Conservation (phyloP, 1,140 invertebrate species). For the Eurosta solidaginis region DNA sequence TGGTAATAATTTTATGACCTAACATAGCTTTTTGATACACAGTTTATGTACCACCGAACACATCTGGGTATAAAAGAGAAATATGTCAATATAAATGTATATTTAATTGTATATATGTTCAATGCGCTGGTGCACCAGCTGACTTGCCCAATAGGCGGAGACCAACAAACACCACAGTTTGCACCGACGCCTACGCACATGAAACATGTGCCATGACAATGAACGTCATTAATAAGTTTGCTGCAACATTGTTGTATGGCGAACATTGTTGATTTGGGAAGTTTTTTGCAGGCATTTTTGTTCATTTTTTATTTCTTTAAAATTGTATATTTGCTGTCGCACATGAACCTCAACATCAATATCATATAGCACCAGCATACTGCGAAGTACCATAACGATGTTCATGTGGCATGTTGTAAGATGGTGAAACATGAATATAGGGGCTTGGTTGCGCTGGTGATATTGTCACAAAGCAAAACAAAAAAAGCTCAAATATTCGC, state of each 20-base stretch:
- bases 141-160: not conserved
- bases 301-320: not conserved
- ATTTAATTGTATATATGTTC: not conserved
- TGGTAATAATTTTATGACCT: too few species aligned
- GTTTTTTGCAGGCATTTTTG: not conserved
- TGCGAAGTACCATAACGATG: not conserved
- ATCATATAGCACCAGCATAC: not conserved
- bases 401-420: not conserved
- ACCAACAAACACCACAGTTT: not conserved
- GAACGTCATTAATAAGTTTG: slow-evolving; percentile 29
- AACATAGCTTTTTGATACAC: too few species aligned
- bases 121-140: not conserved
- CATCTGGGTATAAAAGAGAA: too few species aligned
- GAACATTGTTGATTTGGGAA: not conserved
- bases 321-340: not conserved
- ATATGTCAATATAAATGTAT: too few species aligned
- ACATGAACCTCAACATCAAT: not conserved
- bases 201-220: slow-evolving; percentile 28
- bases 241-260: not conserved
- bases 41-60: too few species aligned
- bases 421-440: slow-evolving; percentile 23
- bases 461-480: slow-evolving; percentile 26
- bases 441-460: slow-evolving; percentile 16
- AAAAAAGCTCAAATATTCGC: not conserved
- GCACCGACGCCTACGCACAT: slow-evolving; percentile 9